A percentile compares a stretch with the other conserved stretches of the same genome.
Evolutionary conservation across 2,797 vertebrate genomes (phyloP).

Genomic region (Myotis findleyi): DNA sequence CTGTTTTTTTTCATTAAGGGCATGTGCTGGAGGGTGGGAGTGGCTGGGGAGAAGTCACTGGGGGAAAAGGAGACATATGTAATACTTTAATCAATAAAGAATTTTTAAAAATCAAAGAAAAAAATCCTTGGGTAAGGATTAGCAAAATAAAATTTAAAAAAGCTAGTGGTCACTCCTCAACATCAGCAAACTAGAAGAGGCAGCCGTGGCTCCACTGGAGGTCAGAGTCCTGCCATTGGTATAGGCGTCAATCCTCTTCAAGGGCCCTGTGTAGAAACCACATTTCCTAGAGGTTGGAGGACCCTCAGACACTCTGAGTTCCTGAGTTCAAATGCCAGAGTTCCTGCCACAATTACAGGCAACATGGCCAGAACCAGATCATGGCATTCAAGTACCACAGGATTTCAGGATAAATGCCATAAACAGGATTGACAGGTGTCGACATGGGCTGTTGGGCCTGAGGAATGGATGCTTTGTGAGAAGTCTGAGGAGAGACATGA

Average conservation of each 20-base stretch:
- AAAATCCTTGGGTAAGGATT: too few relatives aligned
- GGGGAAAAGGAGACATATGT: too few relatives aligned
- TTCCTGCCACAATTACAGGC: not conserved
- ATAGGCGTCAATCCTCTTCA: not conserved
- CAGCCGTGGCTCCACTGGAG: not conserved
- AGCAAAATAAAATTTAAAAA: not conserved
- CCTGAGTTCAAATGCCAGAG: not conserved
- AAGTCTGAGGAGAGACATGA: not conserved
- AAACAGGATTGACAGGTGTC: not conserved
- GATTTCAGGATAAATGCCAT: not conserved
- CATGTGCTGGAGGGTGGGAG: too few relatives aligned
- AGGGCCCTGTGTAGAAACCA: not conserved
- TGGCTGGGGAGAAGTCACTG: too few relatives aligned
- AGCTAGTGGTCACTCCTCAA: not conserved
- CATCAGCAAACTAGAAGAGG: not conserved
- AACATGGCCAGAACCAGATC: not conserved
- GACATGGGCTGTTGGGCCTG: accelerated
- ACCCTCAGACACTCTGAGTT: not conserved
- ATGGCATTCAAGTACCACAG: not conserved
- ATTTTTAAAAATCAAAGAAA: too few relatives aligned
- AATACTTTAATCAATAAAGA: too few relatives aligned
- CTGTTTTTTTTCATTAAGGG: too few relatives aligned
- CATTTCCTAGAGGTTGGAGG: not conserved
- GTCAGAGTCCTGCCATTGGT: not conserved
- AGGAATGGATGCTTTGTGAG: not conserved